Base-by-base conservation (phyloP, 1,140 invertebrate species). In the Drosophila willistoni region DNA sequence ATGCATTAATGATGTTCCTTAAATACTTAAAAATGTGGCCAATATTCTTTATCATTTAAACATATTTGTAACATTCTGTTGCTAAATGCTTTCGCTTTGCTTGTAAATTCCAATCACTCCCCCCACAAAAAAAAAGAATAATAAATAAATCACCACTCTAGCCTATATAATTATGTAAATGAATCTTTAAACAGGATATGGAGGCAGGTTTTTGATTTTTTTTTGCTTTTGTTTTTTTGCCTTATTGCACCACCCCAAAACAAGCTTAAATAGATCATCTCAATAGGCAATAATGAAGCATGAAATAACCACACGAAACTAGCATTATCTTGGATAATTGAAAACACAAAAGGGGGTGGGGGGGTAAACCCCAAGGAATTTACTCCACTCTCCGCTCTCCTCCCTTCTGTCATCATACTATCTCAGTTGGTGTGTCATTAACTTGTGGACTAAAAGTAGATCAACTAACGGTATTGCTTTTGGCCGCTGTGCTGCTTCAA, bases 271-370 rank as follows among this genome's bases (percentile, higher is more conserved):
- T 59, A 59, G 56, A 59, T 59, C 56, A 59, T 59, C 33, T 59
- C 56, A 59, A 25, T 59, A 17, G 44, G 56, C 56, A 34, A 59
- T 59, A 59, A 59, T 59, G 56, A 59, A 59, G 33, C 33, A 59
- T 39, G 36, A 39, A 59, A 59, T 59, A 59, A 39, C 33, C 56
- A 59, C 56, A 59, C 36, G 56, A 59, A 59, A 39, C 56, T 19
- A 17, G 34, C 56, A 59, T 59, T 59, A 59, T 59, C 56, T 59
- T 59, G 56, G 56, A 59, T 59, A 59, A 59, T 59, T 59, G 56
- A 59, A 59, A 59, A 39, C 17, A 51, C 44, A 51, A 47, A 10
- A 51, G 5, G 14, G 33, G 25, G 29, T 10, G 34, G 34, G 7
- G 9, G 10, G 10, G 10, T 19, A 39, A 59, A 59, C 33, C 33